These are phyloP conservation scores for Xiphorhynchus erythropygius DNA, from an alignment of 2,797 vertebrate genomes.

Conservation along the genomic window DNA sequence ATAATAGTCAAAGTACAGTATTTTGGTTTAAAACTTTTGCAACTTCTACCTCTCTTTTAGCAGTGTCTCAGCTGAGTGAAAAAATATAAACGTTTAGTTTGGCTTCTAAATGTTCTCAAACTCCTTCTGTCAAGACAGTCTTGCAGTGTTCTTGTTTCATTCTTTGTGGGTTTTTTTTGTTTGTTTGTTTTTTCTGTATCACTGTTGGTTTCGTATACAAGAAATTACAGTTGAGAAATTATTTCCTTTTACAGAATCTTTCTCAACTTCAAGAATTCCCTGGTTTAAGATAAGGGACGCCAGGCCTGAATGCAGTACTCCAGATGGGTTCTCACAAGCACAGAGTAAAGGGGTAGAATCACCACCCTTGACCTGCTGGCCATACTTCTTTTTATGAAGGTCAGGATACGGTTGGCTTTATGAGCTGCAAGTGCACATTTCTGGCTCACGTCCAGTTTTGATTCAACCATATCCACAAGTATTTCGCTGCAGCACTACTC, in stretches of 20 bases:
- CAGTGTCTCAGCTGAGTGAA: background rate
- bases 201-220: background rate
- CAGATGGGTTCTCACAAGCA: background rate
- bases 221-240: background rate
- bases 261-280: background rate
- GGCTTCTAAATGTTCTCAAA: background rate
- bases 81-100: background rate
- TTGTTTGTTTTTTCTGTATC: background rate
- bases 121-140: background rate
- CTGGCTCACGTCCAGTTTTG: background rate
- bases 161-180: background rate
- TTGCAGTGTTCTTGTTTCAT: background rate
- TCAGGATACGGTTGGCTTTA: background rate
- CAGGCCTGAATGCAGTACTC: too few species aligned
- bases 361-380: accelerated
- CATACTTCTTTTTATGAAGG: background rate
- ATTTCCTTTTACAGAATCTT: background rate
- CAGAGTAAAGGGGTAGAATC: background rate
- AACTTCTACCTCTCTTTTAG: background rate
- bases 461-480: background rate
- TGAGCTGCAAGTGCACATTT: background rate
- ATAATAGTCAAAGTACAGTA: background rate
- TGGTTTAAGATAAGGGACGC: background rate
- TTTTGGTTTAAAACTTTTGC: background rate
- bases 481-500: background rate